Base-by-base conservation (phyloP, 1,140 invertebrate genomes). In the Tetramorium simillimum region DNA sequence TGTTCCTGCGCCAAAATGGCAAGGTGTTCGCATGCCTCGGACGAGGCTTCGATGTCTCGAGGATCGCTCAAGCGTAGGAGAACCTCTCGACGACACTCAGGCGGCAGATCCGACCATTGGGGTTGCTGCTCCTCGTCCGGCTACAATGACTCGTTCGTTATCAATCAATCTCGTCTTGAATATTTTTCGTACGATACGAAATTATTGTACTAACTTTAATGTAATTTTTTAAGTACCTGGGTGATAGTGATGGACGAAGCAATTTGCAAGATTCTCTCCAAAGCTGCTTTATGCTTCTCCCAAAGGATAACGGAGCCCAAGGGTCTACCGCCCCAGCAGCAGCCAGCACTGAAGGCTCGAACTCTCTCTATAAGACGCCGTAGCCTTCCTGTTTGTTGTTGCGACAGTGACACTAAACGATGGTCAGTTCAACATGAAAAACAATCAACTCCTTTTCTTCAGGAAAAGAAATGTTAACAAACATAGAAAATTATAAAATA, bases 71-170 rank as follows among this genome's bases (percentile, higher is more conserved):
- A 96, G 92, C 98, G 96, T 16, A 98, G 95, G 67, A 99, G 96
- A 73, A 99, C 98, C 94, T 99, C 97, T 58, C 99, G 96, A 56
- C 99, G 96, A 92, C 99, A 98, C 94, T 99, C 99, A 92, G 98
- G 97, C 28, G 99, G 99, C 67, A 99, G 95, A 93, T 99, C 98
- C 60, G 98, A 96, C 91, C 99, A 96, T 91, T 98, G 98, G 12
- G 98, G 97, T 91, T 97, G 96, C 77, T 97, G 97, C 94, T 98
- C 97, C 85, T 98, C 97, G 90, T 97, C 97, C 24, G 98, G 97
- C 97, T 98, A 92, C 43, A 95, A 95, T 85, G 69, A 81, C 82
- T 90, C 85, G 58, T 86, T 70, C 40, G 77, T 86, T 77, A 72
- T 56, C 16, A 40, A 89, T 76, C 53, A 10, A 73, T 0, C 3